Evolutionary conservation across 2,888 invertebrate genomes (phyloP).

Genomic region (Phyllotreta cruciferae): DNA sequence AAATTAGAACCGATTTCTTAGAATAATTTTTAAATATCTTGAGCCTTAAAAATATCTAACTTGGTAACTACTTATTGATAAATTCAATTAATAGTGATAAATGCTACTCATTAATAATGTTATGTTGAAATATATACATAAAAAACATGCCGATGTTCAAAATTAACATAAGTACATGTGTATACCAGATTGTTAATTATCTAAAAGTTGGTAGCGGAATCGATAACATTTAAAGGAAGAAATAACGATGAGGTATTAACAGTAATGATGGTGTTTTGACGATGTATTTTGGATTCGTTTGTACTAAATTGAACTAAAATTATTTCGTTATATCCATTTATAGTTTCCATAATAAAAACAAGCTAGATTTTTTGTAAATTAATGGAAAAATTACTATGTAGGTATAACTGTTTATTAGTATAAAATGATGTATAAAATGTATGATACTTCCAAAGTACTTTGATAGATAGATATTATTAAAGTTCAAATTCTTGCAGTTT

Average conservation of each 20-base stretch:
- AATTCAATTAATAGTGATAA: constrained; percentile 27
- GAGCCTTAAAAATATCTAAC: constrained; percentile 10
- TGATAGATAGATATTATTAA: too few relatives aligned
- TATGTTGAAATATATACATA: constrained; percentile 5
- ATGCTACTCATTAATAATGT: constrained; percentile 23
- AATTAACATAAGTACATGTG: constrained; percentile 22
- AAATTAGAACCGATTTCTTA: neutral
- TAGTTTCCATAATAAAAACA: too few relatives aligned
- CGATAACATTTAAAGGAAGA: constrained; percentile 14
- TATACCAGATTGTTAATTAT: constrained; percentile 17
- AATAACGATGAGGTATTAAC: neutral
- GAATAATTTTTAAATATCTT: neutral
- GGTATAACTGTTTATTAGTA: too few relatives aligned
- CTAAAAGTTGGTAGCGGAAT: constrained; percentile 15
- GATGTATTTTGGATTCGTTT: neutral
- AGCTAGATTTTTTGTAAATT: too few relatives aligned
- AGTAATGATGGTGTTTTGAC: constrained; percentile 1
- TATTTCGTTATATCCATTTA: too few relatives aligned
- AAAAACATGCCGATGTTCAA: constrained; percentile 11
- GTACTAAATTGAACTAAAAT: too few relatives aligned
- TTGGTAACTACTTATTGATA: constrained; percentile 12
- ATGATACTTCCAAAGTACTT: too few relatives aligned
- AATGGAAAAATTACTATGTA: too few relatives aligned
- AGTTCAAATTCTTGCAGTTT: too few relatives aligned
- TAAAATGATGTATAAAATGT: too few relatives aligned